Evolutionary conservation across 1,140 invertebrate species (phyloP), one percentile per base, ranked within the genome.

Genomic region (Cydia splendana): DNA sequence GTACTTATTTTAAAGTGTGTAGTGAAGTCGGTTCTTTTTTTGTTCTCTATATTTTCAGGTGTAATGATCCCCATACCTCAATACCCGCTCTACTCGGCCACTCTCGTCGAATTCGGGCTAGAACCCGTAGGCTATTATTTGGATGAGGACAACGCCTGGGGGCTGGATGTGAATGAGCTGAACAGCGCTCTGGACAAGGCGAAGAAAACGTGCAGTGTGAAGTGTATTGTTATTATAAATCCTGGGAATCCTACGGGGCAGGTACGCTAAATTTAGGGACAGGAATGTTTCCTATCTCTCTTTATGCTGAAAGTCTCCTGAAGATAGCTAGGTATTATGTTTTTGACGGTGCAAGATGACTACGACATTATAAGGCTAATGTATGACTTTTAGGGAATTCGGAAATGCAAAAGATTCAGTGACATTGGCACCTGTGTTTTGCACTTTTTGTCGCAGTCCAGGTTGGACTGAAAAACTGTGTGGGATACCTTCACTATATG

Each of bases 1-100:
- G n/a, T n/a, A n/a, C n/a, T n/a, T n/a, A n/a, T n/a, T n/a, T n/a
- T n/a, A n/a, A n/a, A n/a, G n/a, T n/a, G n/a, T n/a, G n/a, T n/a
- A n/a, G 24, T 24, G 2, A 24, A 24, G 24, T 24, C 4, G 65
- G 12, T 28, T 78, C 57, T 62, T 69, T 15, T 65, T 74, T 20
- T 75, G 0, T 77, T 20, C 38, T 42, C 9, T 42, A 10, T 42
- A 1, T 7, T 76, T 78, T 91, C 96, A 78, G 98, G 98, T 65
- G 95, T 99, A 0, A 96, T 99, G 97, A 96, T 99, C 79, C 99
- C 99, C 0, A 99, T 99, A 85, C 99, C 99, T 0, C 98, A 99
- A 89, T 99, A 99, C 94, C 99, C 99, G 9, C 93, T 99, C 0
- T 99, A 99, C 92, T 98, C 98, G 0, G 99, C 98, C 0, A 97